phyloP scores from a whole-genome alignment of 2,797 vertebrate species.

The Simalia tracyae region DNA sequence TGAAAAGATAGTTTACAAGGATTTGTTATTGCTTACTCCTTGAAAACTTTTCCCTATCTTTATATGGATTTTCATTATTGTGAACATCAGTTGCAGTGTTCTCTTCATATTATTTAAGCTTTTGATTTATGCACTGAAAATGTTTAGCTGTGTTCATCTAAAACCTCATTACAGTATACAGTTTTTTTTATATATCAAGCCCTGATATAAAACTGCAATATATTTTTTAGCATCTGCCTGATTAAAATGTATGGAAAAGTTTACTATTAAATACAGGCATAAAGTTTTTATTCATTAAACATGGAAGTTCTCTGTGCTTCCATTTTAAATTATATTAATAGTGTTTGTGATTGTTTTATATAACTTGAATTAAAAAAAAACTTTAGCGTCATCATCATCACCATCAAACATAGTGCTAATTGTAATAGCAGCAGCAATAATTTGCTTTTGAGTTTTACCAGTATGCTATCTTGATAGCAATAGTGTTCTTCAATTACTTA shows the following conservation, averaged over 20 bases:
- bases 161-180: not conserved
- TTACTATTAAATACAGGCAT: not conserved
- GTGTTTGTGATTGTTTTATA: not conserved
- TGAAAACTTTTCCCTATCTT: slow-evolving; percentile 28
- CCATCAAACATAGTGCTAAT: not conserved
- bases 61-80: slow-evolving; percentile 32
- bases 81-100: slow-evolving; percentile 11
- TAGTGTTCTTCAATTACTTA: not conserved
- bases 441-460: not conserved
- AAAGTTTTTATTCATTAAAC: not conserved
- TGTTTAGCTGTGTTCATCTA: not conserved
- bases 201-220: not conserved
- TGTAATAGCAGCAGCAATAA: not conserved
- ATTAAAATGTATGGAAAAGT: not conserved
- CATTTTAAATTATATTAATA: not conserved
- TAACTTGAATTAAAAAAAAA: not conserved
- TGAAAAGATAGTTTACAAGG: slow-evolving; percentile 14
- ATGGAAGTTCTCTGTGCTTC: not conserved
- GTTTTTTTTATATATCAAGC: not conserved
- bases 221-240: not conserved
- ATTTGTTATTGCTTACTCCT: slow-evolving; percentile 26
- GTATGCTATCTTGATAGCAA: not conserved
- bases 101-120: not conserved
- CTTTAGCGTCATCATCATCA: not conserved
- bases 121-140: slow-evolving; percentile 18